These are phyloP conservation scores for Nasonovia ribisnigri DNA, from an alignment of 2,888 invertebrate genomes.

Conservation along the genomic window DNA sequence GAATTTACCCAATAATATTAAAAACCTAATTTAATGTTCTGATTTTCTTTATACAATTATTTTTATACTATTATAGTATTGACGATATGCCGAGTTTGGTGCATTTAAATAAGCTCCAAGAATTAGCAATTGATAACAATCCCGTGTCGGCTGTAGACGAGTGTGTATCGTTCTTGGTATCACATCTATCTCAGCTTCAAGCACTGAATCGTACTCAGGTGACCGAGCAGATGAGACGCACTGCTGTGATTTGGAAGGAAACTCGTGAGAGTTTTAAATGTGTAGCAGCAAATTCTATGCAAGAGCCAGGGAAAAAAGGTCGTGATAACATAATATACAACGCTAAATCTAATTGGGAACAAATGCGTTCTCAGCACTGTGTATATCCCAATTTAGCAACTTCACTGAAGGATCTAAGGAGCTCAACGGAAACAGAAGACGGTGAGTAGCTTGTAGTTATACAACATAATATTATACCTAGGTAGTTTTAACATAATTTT, in stretches of 20 bases:
- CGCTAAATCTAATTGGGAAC: slow-evolving; percentile 89
- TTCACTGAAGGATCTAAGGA: slow-evolving; percentile 67
- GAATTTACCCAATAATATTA: neutral
- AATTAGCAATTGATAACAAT: slow-evolving; percentile 89
- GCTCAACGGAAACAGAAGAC: slow-evolving; percentile 69
- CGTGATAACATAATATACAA: slow-evolving; percentile 80
- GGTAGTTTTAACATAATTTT: neutral
- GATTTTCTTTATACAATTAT: neutral
- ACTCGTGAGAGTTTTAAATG: slow-evolving; percentile 74
- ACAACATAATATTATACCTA: neutral
- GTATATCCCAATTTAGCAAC: slow-evolving; percentile 57
- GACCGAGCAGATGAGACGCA: slow-evolving; percentile 74
- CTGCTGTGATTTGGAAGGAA: slow-evolving; percentile 84
- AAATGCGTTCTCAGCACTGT: slow-evolving; percentile 79
- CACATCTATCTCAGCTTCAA: slow-evolving; percentile 81
- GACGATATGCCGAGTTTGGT: slow-evolving; percentile 89
- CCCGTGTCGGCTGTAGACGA: slow-evolving; percentile 85
- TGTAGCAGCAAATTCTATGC: slow-evolving; percentile 26
- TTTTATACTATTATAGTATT: slow-evolving; percentile 75
- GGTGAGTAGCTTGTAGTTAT: neutral
- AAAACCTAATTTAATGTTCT: neutral
- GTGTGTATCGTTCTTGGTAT: slow-evolving; percentile 85
- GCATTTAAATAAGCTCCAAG: slow-evolving; percentile 81
- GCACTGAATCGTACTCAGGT: slow-evolving; percentile 80
- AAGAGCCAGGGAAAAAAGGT: slow-evolving; percentile 74